Percentiles rank a stretch among this genome's conserved stretches.
phyloP scores from a whole-genome alignment of 2,797 vertebrate species.

The Crocidura indochinensis region DNA sequence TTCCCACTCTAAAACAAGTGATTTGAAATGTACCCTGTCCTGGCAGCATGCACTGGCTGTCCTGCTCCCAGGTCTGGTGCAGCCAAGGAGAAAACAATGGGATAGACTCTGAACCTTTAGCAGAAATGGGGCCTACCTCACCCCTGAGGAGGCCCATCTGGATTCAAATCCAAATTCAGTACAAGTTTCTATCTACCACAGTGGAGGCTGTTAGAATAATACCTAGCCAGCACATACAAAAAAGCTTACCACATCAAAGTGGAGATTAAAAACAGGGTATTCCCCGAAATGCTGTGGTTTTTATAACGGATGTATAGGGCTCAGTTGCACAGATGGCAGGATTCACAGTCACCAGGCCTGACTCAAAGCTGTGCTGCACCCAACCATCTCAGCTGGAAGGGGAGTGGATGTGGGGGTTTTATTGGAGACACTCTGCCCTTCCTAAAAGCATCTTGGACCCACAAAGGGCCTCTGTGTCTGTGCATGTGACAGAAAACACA shows the following conservation, averaged over 20 bases:
- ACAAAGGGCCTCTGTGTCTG: constrained; percentile 87
- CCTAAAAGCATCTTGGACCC: constrained; percentile 69
- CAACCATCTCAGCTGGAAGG: constrained; percentile 9
- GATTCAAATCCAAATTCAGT: constrained; percentile 23
- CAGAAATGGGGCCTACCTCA: constrained; percentile 37
- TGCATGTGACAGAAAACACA: constrained; percentile 87
- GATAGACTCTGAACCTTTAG: not conserved
- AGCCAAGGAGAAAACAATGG: not conserved
- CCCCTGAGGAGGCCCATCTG: not conserved
- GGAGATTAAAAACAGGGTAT: constrained; percentile 57
- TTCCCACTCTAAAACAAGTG: not conserved
- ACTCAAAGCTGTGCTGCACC: not conserved
- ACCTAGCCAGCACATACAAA: not conserved
- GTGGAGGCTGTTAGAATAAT: not conserved
- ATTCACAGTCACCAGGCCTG: constrained; percentile 29
- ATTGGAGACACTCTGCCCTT: constrained; percentile 74
- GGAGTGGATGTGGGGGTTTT: constrained; percentile 56
- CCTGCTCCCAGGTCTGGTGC: not conserved
- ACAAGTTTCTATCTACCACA: not conserved
- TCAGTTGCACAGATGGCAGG: constrained; percentile 6
- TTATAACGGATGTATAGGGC: not conserved
- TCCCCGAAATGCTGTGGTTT: constrained; percentile 70
- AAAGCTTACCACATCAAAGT: constrained; percentile 64
- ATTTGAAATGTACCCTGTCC: constrained; percentile 16
- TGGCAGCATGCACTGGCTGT: constrained; percentile 62